Evolutionary conservation across 1,140 invertebrate species (phyloP), one percentile per base, ranked within the genome.

Genomic region (Drosophila tani): DNA sequence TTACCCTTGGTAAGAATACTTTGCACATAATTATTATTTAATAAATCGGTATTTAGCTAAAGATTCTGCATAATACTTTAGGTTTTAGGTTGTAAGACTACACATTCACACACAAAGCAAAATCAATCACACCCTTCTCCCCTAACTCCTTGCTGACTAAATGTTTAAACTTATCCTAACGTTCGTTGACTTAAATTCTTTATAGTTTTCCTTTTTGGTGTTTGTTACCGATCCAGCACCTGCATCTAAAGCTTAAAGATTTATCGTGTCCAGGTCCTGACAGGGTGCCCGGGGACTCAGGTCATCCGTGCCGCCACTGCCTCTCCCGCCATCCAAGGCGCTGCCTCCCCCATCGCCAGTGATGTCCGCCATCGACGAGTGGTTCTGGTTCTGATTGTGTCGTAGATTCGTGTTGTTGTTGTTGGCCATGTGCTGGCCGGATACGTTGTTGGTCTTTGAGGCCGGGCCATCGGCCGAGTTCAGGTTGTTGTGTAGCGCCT

Each of bases 201-300:
- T 35, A 68, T 27, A 51, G 51, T 53, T 80, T 76, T 85, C 27
- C 27, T 79, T 82, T 15, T 55, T 55, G 82, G 82, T 87, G 83
- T 87, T 82, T 69, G 65, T 70, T 58, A 5, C 32, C 49, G 17
- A 50, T 29, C 67, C 40, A 43, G 67, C 46, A 50, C 58, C 45
- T 15, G 46, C 24, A 19, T 17, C 57, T 59, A 21, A 73, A 38
- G 43, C 62, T 67, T 93, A 95, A 47, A 95, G 93, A 93, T 95
- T 95, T 69, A 95, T 95, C 46, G 95, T 95, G 82, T 96, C 95
- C 85, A 95, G 92, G 91, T 95, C 95, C 85, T 95, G 94, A 79
- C 95, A 95, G 59, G 94, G 94, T 0, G 94, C 94, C 43, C 94
- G 92, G 4, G 92, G 92, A 87, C 92, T 93, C 43, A 91, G 38